phyloP scores from a whole-genome alignment of 2,888 invertebrate genomes.

The Diarsia brunnea region DNA sequence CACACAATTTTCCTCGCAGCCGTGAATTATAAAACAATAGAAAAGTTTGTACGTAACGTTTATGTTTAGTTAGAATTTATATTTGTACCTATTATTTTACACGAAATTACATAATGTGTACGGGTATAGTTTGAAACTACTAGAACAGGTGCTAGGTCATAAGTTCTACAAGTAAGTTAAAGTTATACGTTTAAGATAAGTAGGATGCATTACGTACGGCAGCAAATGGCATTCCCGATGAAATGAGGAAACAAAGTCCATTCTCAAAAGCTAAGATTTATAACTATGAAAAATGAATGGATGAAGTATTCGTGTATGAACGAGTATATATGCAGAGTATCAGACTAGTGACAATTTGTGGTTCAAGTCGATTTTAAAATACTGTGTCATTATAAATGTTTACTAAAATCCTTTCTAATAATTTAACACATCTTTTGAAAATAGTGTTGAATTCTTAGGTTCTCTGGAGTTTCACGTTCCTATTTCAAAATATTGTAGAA shows the following conservation, averaged over 20 bases:
- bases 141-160: constrained; percentile 47
- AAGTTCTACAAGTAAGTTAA: constrained; percentile 40
- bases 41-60: constrained; percentile 4
- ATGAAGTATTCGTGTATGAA: constrained; percentile 53
- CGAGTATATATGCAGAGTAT: constrained; percentile 47
- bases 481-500: constrained; percentile 11
- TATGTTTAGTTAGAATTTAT: neutral
- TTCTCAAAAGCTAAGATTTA: constrained; percentile 56
- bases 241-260: constrained; percentile 60
- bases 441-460: neutral
- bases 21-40: constrained; percentile 6
- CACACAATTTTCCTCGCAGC: constrained; percentile 10
- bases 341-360: constrained; percentile 23
- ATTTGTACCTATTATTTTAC: neutral
- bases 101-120: constrained; percentile 15
- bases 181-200: constrained; percentile 31
- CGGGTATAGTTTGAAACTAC: constrained; percentile 36
- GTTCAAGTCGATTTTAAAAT: neutral
- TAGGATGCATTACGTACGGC: constrained; percentile 58
- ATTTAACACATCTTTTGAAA: constrained; percentile 10
- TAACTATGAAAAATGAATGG: constrained; percentile 53
- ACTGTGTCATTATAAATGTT: constrained; percentile 9
- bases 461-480: neutral
- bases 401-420: constrained; percentile 12
- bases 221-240: constrained; percentile 61